These are phyloP conservation scores for Abrostola tripartita DNA, from an alignment of 2,888 invertebrate species.

Conservation along the genomic window DNA sequence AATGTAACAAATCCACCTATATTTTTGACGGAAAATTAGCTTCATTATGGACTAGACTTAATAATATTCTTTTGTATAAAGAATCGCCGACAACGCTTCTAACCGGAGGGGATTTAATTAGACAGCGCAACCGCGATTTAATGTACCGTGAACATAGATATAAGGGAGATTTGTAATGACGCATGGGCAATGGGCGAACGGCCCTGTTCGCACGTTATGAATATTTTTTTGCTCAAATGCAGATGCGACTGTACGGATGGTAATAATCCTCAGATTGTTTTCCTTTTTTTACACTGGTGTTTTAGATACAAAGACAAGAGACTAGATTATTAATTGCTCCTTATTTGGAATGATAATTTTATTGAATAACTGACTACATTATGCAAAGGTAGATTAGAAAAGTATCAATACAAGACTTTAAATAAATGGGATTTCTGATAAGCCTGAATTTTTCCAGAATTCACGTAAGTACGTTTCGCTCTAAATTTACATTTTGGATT, in stretches of 20 bases:
- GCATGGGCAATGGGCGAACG: conserved; percentile 50
- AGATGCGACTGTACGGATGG: conserved; percentile 7
- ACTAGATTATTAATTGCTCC: background rate
- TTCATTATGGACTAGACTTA: conserved; percentile 51
- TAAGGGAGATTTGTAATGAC: conserved; percentile 73
- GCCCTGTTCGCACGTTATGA: conserved; percentile 50
- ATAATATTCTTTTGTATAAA: conserved; percentile 67
- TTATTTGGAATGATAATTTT: background rate
- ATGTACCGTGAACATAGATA: conserved; percentile 81
- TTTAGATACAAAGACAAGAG: background rate
- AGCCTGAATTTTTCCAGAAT: no score
- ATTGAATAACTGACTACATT: no score
- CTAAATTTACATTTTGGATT: no score
- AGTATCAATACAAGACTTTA: no score
- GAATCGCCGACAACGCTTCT: conserved; percentile 66
- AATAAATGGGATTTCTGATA: no score
- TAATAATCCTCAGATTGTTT: conserved; percentile 9
- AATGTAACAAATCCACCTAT: background rate
- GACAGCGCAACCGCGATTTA: conserved; percentile 74
- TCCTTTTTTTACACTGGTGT: background rate
- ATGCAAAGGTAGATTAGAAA: no score
- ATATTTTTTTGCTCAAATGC: conserved; percentile 36
- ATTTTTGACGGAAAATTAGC: conserved; percentile 37
- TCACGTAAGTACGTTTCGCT: no score
- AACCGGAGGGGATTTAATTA: conserved; percentile 81